These are phyloP conservation scores for Cantharis rufa DNA, from an alignment of 2,888 invertebrate species.

Conservation along the genomic window DNA sequence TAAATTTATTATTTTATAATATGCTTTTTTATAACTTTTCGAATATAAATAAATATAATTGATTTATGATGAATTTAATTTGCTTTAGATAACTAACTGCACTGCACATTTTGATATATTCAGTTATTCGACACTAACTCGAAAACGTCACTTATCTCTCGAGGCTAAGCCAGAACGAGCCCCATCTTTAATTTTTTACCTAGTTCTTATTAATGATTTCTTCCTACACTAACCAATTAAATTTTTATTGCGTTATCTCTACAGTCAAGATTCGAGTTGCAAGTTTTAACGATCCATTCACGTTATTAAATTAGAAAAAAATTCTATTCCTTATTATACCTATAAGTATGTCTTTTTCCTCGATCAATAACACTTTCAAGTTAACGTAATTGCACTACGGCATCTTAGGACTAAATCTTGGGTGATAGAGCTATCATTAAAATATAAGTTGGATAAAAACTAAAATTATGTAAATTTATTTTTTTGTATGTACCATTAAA, in stretches of 20 bases:
- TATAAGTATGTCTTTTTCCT: background rate
- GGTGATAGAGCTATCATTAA: background rate
- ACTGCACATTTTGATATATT: background rate
- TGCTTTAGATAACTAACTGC: background rate
- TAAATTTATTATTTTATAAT: background rate
- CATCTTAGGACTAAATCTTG: background rate
- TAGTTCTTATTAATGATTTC: background rate
- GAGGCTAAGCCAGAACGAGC: background rate
- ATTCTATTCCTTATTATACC: background rate
- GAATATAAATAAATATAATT: background rate
- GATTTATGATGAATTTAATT: background rate
- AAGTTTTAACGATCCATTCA: background rate
- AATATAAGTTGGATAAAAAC: background rate
- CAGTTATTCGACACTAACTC: background rate
- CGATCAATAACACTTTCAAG: background rate
- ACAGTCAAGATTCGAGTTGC: background rate
- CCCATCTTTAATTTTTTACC: background rate
- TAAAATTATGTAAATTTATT: background rate
- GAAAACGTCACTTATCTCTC: background rate
- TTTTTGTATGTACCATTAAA: background rate
- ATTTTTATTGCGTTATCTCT: background rate
- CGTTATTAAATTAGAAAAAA: background rate
- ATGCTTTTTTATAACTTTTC: background rate
- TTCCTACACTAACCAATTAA: background rate
- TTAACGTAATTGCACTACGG: background rate